Evolutionary conservation across 2,888 invertebrate species (phyloP).

Genomic region (Stenodera caucasica): DNA sequence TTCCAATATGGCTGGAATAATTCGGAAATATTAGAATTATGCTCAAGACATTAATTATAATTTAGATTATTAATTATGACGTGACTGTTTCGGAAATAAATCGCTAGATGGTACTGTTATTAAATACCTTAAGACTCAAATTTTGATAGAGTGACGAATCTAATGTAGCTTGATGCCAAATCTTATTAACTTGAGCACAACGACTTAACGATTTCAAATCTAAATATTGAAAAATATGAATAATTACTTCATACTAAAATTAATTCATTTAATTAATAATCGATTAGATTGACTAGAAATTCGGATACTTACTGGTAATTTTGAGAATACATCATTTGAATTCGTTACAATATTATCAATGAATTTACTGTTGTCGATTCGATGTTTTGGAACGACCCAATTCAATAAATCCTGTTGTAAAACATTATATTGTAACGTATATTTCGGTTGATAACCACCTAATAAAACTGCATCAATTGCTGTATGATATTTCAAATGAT

Average conservation of each 20-base stretch:
- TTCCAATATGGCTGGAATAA: conserved; percentile 70
- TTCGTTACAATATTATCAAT: conserved; percentile 3
- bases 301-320: conserved; percentile 51
- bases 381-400: conserved; percentile 9
- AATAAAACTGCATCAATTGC: conserved; percentile 84
- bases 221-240: conserved; percentile 77
- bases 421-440: conserved; percentile 40
- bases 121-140: conserved; percentile 69
- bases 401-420: conserved; percentile 38
- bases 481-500: conserved; percentile 79
- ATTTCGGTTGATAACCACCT: conserved; percentile 60
- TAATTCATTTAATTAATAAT: conserved; percentile 9
- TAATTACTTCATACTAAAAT: conserved; percentile 79
- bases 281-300: background rate
- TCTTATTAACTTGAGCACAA: conserved; percentile 74
- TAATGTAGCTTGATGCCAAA: conserved; percentile 70
- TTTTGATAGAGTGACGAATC: conserved; percentile 78
- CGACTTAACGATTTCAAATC: conserved; percentile 78
- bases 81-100: too few relatives aligned
- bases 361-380: background rate
- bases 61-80: too few relatives aligned
- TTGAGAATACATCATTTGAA: conserved; percentile 31
- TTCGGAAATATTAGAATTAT: conserved; percentile 2
- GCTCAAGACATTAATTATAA: background rate
- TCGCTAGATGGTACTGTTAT: background rate